phyloP scores from a whole-genome alignment of 2,888 invertebrate genomes.

The Drosophila anomalipes region DNA sequence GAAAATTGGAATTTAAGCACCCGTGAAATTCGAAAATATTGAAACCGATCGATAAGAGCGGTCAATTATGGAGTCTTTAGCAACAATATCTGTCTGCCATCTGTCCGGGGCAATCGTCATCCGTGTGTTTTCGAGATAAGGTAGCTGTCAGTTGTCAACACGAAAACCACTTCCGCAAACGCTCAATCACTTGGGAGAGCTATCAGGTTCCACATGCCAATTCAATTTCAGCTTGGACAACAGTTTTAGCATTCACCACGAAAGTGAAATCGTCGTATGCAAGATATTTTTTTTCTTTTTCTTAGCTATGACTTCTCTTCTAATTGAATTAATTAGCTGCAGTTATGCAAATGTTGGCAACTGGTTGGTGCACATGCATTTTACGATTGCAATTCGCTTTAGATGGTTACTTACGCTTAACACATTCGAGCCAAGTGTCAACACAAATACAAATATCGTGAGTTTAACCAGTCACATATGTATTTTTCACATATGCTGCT shows the following conservation, averaged over 20 bases:
- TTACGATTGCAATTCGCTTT: slow-evolving; percentile 34
- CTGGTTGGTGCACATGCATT: slow-evolving; percentile 44
- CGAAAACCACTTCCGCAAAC: slow-evolving; percentile 73
- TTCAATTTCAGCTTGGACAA: not conserved
- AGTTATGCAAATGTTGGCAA: slow-evolving; percentile 65
- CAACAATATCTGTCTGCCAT: slow-evolving; percentile 20
- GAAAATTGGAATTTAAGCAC: not conserved
- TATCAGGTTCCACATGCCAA: slow-evolving; percentile 3
- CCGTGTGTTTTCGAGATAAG: slow-evolving; percentile 54
- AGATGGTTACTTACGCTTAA: slow-evolving; percentile 47
- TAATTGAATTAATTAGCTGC: slow-evolving; percentile 78
- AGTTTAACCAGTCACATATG: slow-evolving; percentile 17
- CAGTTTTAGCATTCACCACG: slow-evolving; percentile 12
- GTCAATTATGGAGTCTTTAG: not conserved
- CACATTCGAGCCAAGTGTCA: slow-evolving; percentile 68
- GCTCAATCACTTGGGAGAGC: slow-evolving; percentile 63
- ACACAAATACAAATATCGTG: slow-evolving; percentile 48
- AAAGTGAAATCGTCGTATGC: slow-evolving; percentile 38
- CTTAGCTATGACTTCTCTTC: slow-evolving; percentile 33
- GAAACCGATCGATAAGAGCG: not conserved
- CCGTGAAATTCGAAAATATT: not conserved
- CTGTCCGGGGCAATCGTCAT: slow-evolving; percentile 14
- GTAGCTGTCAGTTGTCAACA: slow-evolving; percentile 73
- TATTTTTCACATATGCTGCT: slow-evolving; percentile 33
- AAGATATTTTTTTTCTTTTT: not conserved